Conservation (phyloP, 2,113 vertebrate genomes). For the Cyprinus carpio region DNA sequence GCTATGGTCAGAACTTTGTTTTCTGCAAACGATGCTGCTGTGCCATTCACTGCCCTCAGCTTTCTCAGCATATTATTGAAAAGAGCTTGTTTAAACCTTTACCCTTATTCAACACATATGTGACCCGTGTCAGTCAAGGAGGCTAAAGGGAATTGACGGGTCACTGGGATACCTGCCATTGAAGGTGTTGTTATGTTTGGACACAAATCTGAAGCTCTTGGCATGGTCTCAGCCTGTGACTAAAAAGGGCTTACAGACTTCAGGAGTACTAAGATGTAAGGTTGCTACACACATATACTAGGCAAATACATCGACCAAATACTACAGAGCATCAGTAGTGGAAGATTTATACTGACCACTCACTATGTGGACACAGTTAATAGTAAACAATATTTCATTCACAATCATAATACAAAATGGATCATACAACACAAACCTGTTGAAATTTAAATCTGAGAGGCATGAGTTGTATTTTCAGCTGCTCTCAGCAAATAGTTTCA, state of each 20-base stretch:
- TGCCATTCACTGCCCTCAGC: neutral
- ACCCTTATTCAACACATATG: neutral
- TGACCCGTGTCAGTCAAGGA: slow-evolving; percentile 3
- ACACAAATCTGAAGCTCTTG: neutral
- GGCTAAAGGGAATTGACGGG: slow-evolving; percentile 5
- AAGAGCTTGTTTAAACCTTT: neutral
- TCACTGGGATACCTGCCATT: slow-evolving; percentile 4
- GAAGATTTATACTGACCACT: neutral
- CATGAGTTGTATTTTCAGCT: slow-evolving; percentile 33
- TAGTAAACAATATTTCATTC: neutral
- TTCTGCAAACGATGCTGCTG: neutral
- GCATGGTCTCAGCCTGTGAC: no score
- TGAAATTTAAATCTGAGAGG: neutral
- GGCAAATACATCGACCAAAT: no score
- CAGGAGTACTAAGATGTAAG: no score
- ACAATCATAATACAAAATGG: neutral
- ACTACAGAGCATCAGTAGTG: neutral
- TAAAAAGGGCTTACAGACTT: neutral
- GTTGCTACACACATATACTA: neutral
- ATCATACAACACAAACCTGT: neutral
- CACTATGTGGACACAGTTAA: neutral
- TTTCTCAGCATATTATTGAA: neutral
- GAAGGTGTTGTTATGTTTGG: neutral
- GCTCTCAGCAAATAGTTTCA: slow-evolving; percentile 25
- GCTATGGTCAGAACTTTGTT: neutral